Conservation (phyloP, 2,888 invertebrate genomes). For the Cephus runcator region DNA sequence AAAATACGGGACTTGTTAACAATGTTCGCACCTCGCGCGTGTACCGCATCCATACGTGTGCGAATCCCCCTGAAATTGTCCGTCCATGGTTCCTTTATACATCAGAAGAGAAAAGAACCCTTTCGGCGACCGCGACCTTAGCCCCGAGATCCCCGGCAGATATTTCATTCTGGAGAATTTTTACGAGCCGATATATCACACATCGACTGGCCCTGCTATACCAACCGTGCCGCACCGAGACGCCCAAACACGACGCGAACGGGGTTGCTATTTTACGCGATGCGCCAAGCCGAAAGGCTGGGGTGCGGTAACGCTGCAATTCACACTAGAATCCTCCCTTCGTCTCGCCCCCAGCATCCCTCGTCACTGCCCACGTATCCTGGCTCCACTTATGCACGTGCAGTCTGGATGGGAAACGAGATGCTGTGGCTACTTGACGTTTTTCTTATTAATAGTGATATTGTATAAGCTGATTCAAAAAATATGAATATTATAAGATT, state of each 20-base stretch:
- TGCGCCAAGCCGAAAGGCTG: slow-evolving; percentile 26
- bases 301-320: neutral
- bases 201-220: slow-evolving; percentile 47
- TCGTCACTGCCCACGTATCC: neutral
- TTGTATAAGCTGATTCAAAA: neutral
- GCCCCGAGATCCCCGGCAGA: slow-evolving; percentile 60
- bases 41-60: slow-evolving; percentile 26
- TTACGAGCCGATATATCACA: slow-evolving; percentile 66
- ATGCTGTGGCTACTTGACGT: neutral
- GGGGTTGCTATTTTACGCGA: slow-evolving; percentile 3
- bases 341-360: neutral
- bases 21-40: slow-evolving; percentile 61
- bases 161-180: slow-evolving; percentile 64
- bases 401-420: neutral
- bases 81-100: neutral
- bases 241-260: slow-evolving; percentile 23
- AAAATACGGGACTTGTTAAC: slow-evolving; percentile 64
- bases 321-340: neutral
- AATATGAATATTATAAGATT: neutral
- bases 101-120: slow-evolving; percentile 29
- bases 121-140: slow-evolving; percentile 64
- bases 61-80: slow-evolving; percentile 1
- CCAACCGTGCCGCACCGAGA: slow-evolving; percentile 31
- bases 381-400: neutral
- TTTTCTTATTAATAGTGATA: neutral